phyloP scores from a whole-genome alignment of 2,888 invertebrate species.

The Tenodera sinensis region DNA sequence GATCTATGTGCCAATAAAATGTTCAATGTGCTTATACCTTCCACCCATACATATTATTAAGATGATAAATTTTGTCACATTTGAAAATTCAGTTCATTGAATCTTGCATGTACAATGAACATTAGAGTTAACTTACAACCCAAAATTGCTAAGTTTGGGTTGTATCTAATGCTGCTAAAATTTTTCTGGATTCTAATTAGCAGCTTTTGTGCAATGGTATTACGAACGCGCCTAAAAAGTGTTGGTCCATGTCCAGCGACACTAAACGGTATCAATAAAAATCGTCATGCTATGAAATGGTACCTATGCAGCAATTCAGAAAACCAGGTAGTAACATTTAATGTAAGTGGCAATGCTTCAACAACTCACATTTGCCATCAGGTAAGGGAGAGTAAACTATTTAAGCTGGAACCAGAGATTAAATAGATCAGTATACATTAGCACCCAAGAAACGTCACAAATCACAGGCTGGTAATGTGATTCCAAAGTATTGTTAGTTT shows the following conservation, averaged over 20 bases:
- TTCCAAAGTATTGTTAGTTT: not conserved
- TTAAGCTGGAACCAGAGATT: conserved; percentile 29
- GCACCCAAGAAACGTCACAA: not conserved
- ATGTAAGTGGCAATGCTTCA: not conserved
- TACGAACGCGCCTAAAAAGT: not conserved
- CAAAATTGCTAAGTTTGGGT: not conserved
- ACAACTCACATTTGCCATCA: conserved; percentile 23
- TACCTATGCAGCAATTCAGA: not conserved
- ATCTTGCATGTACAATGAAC: too few relatives aligned
- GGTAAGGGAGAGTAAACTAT: conserved; percentile 20
- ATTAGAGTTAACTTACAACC: not conserved
- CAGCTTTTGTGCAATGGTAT: not conserved
- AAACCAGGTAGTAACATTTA: not conserved
- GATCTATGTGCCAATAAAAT: not conserved
- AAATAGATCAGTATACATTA: conserved; percentile 2
- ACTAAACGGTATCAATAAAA: not conserved
- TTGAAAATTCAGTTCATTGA: too few relatives aligned
- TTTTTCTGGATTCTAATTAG: not conserved
- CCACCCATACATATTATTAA: too few relatives aligned
- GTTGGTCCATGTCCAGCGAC: not conserved
- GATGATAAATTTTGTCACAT: too few relatives aligned
- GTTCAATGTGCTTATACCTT: not conserved
- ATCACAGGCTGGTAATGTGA: not conserved
- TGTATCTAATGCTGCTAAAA: not conserved
- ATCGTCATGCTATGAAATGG: not conserved